Evolutionary conservation across 23 tunicate species (phyloP).

Genomic region (Halocynthia aurantium): DNA sequence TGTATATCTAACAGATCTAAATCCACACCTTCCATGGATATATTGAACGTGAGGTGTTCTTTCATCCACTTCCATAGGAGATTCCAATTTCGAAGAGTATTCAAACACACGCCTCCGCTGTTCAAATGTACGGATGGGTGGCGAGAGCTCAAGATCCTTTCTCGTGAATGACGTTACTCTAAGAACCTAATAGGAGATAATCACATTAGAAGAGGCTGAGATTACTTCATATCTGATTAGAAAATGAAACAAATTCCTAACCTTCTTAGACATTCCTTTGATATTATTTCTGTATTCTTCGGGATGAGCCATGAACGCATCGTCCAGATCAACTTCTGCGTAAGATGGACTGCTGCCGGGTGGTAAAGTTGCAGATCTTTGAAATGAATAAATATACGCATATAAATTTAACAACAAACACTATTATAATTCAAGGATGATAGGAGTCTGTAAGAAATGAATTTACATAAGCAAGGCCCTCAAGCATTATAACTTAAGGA

Average conservation of each 20-base stretch:
- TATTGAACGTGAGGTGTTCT: too few species aligned
- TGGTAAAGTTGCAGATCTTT: neutral
- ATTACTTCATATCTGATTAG: neutral
- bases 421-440: too few species aligned
- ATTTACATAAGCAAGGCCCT: too few species aligned
- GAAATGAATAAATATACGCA: too few species aligned
- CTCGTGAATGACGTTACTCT: conserved; percentile 77
- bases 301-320: conserved; percentile 14
- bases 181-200: conserved; percentile 38
- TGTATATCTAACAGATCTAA: too few species aligned
- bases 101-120: conserved; percentile 40
- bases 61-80: neutral
- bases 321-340: conserved; percentile 34
- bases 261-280: conserved; percentile 66
- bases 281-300: conserved; percentile 41
- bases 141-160: conserved; percentile 57
- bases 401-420: too few species aligned
- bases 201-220: neutral
- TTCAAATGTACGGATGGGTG: conserved; percentile 26
- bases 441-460: too few species aligned
- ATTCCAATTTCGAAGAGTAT: conserved; percentile 5
- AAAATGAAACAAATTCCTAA: conserved; percentile 5
- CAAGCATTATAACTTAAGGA: too few species aligned
- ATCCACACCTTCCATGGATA: too few species aligned
- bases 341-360: neutral